Evolutionary conservation across 2,113 vertebrate genomes (phyloP).

Genomic region (Alouatta palliata): DNA sequence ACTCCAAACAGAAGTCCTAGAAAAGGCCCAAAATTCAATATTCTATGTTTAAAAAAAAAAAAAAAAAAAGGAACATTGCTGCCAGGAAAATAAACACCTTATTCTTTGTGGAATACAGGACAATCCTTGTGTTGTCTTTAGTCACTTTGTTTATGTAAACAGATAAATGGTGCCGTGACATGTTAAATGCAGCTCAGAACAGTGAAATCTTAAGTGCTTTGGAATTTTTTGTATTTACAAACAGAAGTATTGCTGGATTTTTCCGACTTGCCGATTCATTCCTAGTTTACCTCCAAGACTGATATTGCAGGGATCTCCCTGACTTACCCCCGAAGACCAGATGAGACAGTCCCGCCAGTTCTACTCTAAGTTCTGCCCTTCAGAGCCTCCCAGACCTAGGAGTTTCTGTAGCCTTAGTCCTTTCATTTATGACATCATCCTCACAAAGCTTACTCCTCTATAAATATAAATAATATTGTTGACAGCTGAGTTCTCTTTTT

Average conservation of each 20-base stretch:
- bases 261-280: not conserved
- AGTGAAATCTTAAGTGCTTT: not conserved
- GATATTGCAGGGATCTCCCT: not conserved
- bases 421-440: not conserved
- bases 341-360: not conserved
- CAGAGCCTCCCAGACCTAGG: not conserved
- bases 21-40: not conserved
- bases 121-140: not conserved
- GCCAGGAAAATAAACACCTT: not conserved
- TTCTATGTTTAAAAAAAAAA: not conserved
- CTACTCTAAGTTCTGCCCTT: not conserved
- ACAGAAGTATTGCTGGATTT: not conserved
- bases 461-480: not conserved
- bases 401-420: not conserved
- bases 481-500: conserved; percentile 5
- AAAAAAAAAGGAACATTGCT: not conserved
- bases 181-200: not conserved
- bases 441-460: not conserved
- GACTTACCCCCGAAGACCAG: not conserved
- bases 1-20: not conserved
- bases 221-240: not conserved
- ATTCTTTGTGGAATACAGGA: not conserved
- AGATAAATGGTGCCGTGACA: not conserved
- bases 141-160: not conserved
- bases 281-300: not conserved